These are phyloP conservation scores for Haemorhous mexicanus DNA, from an alignment of 2,113 vertebrate species.

Conservation along the genomic window DNA sequence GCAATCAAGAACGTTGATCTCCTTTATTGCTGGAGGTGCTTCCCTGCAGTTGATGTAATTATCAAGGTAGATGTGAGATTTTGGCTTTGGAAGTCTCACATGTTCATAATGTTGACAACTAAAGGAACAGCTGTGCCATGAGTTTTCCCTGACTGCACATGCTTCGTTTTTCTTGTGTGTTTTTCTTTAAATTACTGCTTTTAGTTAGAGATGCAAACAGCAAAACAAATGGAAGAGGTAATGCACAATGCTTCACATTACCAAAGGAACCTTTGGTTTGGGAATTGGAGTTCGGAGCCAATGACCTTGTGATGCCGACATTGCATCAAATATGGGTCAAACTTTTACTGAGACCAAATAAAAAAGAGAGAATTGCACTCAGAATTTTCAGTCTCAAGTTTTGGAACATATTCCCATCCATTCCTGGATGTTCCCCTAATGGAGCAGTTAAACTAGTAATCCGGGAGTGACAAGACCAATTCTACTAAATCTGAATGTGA, in stretches of 20 bases:
- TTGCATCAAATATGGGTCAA: slow-evolving; percentile 4
- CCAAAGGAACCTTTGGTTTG: background rate
- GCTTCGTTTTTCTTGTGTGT: background rate
- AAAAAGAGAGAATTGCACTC: background rate
- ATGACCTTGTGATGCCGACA: background rate
- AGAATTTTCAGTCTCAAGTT: background rate
- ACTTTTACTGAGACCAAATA: background rate
- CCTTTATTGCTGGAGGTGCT: slow-evolving; percentile 10
- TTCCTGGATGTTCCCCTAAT: background rate
- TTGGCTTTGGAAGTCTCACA: background rate
- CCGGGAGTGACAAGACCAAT: slow-evolving; percentile 17
- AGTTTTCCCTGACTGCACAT: background rate
- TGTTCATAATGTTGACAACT: background rate
- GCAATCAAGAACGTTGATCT: slow-evolving; percentile 17
- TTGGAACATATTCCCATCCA: background rate
- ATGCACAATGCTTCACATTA: background rate
- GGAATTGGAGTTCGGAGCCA: background rate
- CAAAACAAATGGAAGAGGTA: background rate
- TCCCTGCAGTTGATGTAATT: background rate
- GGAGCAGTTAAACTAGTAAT: slow-evolving; percentile 11
- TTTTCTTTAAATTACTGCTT: background rate
- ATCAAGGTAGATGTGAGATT: background rate
- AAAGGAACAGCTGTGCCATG: background rate
- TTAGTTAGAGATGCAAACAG: background rate
- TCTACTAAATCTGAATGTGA: slow-evolving; percentile 4